Percentiles rank a stretch among this genome's conserved stretches.
Conservation (phyloP, 2,888 invertebrate genomes). For the Drosophila niveifrons region DNA sequence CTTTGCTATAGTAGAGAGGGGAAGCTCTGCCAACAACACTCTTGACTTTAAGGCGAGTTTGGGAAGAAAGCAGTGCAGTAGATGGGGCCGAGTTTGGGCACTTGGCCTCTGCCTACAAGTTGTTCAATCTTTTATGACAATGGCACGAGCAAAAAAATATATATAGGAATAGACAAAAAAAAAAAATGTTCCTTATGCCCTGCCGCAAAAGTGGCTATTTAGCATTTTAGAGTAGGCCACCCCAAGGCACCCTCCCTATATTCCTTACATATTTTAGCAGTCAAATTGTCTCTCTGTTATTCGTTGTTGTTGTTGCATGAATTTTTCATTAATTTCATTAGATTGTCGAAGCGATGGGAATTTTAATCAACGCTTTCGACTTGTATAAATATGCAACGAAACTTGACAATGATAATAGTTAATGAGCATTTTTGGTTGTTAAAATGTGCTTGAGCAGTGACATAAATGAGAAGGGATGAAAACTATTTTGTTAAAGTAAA, state of each 20-base stretch:
- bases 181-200: slow-evolving; percentile 48
- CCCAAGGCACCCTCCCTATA: background rate
- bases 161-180: slow-evolving; percentile 27
- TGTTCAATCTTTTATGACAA: slow-evolving; percentile 78
- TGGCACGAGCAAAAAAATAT: slow-evolving; percentile 20
- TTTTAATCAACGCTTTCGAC: slow-evolving; percentile 57
- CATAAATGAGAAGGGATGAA: slow-evolving; percentile 5
- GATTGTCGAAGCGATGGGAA: slow-evolving; percentile 47
- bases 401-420: slow-evolving; percentile 60
- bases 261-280: slow-evolving; percentile 10
- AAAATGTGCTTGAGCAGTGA: background rate
- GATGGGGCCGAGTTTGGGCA: slow-evolving; percentile 1
- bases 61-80: background rate
- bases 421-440: slow-evolving; percentile 40
- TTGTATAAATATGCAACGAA: slow-evolving; percentile 50
- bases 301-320: slow-evolving; percentile 41
- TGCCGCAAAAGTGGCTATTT: slow-evolving; percentile 82
- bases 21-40: slow-evolving; percentile 49
- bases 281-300: slow-evolving; percentile 27
- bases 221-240: slow-evolving; percentile 79
- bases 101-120: slow-evolving; percentile 55
- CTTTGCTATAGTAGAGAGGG: slow-evolving; percentile 10
- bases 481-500: slow-evolving; percentile 48
- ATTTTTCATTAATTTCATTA: slow-evolving; percentile 75
- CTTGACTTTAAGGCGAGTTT: slow-evolving; percentile 60